Conservation (phyloP, 1,140 invertebrate genomes). For the Diuraphis noxia region DNA sequence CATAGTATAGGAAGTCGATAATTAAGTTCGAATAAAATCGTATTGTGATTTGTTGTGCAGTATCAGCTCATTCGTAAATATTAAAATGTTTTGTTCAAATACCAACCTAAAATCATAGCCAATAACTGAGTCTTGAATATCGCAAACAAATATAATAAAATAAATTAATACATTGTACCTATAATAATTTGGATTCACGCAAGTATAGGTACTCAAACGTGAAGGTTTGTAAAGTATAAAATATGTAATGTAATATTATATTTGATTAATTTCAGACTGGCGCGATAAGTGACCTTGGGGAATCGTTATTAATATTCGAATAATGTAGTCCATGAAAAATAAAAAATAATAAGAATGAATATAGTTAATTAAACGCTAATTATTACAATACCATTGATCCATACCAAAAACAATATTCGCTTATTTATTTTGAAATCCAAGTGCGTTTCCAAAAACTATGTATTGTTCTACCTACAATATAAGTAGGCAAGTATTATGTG, state of each 20-base stretch:
- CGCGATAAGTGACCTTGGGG: not conserved
- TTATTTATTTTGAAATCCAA: not conserved
- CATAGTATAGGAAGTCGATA: not conserved
- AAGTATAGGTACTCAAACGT: not conserved
- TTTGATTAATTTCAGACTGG: not conserved
- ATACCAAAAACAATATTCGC: not conserved
- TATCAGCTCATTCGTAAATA: not conserved
- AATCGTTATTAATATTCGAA: not conserved
- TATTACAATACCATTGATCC: not conserved
- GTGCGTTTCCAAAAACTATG: not conserved
- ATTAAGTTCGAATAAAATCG: not conserved
- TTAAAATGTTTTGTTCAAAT: not conserved
- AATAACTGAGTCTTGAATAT: not conserved
- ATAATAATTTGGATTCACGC: not conserved
- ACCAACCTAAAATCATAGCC: not conserved
- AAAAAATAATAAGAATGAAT: not conserved
- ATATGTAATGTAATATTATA: not conserved
- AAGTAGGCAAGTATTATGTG: not conserved
- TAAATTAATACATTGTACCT: not conserved
- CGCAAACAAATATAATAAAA: not conserved
- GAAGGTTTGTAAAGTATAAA: not conserved
- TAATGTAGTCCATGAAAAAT: not conserved
- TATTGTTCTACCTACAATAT: not conserved
- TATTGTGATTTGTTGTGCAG: not conserved
- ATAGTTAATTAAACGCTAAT: not conserved